phyloP scores from a whole-genome alignment of 2,888 invertebrate species.

The Cartodere bifasciata region DNA sequence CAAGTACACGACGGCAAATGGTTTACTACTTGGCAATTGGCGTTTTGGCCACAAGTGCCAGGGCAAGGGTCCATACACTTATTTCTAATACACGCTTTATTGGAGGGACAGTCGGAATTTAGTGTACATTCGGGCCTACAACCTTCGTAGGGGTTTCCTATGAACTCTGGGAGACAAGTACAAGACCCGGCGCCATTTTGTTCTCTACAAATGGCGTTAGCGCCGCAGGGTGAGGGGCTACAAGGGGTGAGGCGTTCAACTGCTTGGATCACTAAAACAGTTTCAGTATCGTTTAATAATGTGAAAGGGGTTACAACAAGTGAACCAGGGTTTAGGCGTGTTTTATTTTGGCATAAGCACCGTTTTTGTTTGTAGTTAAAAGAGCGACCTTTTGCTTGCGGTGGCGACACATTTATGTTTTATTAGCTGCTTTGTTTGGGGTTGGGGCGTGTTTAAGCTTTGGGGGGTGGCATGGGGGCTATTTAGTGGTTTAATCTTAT shows the following conservation, averaged over 20 bases:
- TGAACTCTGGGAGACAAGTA: conserved; percentile 48
- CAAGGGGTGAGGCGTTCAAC: conserved; percentile 44
- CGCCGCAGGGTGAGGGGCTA: conserved; percentile 53
- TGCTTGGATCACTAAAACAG: conserved; percentile 8
- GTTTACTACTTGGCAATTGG: conserved; percentile 63
- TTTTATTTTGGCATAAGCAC: too few relatives aligned
- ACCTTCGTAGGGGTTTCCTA: conserved; percentile 59
- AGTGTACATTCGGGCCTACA: conserved; percentile 62
- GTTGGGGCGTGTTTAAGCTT: background rate
- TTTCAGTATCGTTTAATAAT: too few relatives aligned
- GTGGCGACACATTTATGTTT: too few relatives aligned
- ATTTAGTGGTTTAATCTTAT: background rate
- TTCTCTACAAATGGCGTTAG: conserved; percentile 48
- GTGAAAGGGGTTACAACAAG: too few relatives aligned
- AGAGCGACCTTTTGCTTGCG: too few relatives aligned
- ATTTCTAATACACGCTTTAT: conserved; percentile 56
- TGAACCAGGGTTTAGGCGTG: too few relatives aligned
- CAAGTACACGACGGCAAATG: conserved; percentile 65
- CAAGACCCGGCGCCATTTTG: conserved; percentile 51
- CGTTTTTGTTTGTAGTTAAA: too few relatives aligned
- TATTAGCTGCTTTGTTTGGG: conserved; percentile 10
- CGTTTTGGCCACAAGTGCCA: conserved; percentile 57
- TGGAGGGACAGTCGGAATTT: conserved; percentile 59
- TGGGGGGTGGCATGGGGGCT: background rate
- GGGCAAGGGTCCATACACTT: conserved; percentile 62